These are phyloP conservation scores for Ginglymostoma cirratum DNA, from an alignment of 2,113 vertebrate species.

Conservation along the genomic window DNA sequence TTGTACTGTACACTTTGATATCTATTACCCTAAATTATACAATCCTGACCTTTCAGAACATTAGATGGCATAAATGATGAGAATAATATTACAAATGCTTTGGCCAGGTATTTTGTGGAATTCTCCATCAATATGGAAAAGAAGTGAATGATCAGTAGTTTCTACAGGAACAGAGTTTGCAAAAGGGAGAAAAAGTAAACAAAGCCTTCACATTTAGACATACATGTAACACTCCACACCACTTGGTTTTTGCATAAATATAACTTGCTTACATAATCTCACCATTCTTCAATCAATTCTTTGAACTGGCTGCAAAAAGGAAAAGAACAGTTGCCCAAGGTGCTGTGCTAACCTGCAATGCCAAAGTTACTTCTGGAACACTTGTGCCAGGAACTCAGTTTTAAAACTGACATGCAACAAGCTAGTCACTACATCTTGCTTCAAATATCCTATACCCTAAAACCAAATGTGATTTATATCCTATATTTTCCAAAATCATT, in stretches of 20 bases:
- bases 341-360: neutral
- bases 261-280: neutral
- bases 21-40: neutral
- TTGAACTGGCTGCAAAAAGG: neutral
- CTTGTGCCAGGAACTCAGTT: neutral
- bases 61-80: neutral
- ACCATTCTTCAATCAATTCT: neutral
- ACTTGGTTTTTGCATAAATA: neutral
- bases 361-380: neutral
- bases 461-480: neutral
- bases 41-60: neutral
- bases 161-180: neutral
- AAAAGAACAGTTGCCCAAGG: neutral
- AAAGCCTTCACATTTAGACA: neutral
- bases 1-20: neutral
- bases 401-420: neutral
- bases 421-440: neutral
- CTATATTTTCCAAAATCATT: constrained; percentile 19
- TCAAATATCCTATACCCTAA: neutral
- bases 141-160: neutral
- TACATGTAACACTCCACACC: neutral
- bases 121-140: neutral
- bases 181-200: neutral
- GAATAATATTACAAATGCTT: neutral
- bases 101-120: neutral